Percentiles rank a stretch among this genome's conserved stretches.
These are phyloP conservation scores for Schizopygopsis malacanthus DNA, from an alignment of 2,797 vertebrate genomes.

Conservation along the genomic window DNA sequence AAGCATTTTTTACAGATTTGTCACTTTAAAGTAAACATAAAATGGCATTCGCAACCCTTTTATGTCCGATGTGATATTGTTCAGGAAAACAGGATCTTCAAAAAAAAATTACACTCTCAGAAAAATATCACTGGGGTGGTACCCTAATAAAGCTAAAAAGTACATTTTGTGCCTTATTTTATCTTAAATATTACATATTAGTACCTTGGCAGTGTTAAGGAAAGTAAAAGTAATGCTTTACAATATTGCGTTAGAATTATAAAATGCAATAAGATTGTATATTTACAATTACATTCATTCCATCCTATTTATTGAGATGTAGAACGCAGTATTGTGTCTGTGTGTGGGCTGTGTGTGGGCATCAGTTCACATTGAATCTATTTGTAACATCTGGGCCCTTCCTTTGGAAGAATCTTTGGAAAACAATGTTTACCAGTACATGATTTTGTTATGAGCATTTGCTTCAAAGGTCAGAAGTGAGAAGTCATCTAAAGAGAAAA, in stretches of 20 bases:
- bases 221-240: neutral
- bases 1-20: neutral
- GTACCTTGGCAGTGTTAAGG: neutral
- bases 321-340: neutral
- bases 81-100: neutral
- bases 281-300: no score
- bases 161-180: neutral
- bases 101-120: neutral
- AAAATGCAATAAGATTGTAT: no score
- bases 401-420: conserved; percentile 6
- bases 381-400: conserved; percentile 37
- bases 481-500: neutral
- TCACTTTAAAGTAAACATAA: neutral
- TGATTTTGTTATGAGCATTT: conserved; percentile 9
- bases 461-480: neutral
- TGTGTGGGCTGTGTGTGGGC: no score
- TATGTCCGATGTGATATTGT: neutral
- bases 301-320: neutral
- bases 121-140: neutral
- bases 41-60: neutral
- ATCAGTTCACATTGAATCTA: conserved; percentile 26
- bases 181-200: neutral
- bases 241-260: neutral
- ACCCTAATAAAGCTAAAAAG: neutral
- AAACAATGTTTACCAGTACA: conserved; percentile 10